Conservation (phyloP, 2,888 invertebrate genomes). For the Drosophila prolongata region DNA sequence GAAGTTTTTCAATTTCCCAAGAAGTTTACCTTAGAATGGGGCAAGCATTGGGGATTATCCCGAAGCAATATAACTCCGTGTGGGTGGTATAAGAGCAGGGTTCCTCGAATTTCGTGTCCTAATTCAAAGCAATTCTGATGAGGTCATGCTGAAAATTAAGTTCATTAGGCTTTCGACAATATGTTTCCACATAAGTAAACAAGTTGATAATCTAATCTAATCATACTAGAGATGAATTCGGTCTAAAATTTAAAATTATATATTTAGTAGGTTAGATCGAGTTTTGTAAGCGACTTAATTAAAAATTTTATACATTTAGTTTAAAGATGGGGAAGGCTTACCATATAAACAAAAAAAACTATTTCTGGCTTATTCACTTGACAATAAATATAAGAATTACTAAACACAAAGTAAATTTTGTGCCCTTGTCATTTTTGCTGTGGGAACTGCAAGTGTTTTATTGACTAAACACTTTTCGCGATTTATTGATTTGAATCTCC, state of each 20-base stretch:
- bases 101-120: conserved; percentile 4
- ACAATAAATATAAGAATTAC: no score
- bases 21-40: background rate
- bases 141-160: conserved; percentile 1
- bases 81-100: background rate
- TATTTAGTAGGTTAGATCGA: no score
- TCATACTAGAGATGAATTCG: no score
- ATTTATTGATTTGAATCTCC: conserved; percentile 62
- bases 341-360: background rate
- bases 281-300: no score
- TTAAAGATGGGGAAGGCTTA: no score
- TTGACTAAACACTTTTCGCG: conserved; percentile 63
- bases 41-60: conserved; percentile 19
- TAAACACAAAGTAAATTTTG: background rate
- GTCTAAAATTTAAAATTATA: no score
- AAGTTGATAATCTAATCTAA: no score
- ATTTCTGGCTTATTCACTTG: no score
- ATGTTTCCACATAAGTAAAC: no score
- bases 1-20: conserved; percentile 13
- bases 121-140: background rate
- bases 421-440: no score
- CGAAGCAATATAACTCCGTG: background rate
- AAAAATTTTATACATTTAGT: no score
- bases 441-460: conserved; percentile 37
- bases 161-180: background rate